Conservation (phyloP, 2,888 invertebrate genomes). For the Dioctria rufipes region DNA sequence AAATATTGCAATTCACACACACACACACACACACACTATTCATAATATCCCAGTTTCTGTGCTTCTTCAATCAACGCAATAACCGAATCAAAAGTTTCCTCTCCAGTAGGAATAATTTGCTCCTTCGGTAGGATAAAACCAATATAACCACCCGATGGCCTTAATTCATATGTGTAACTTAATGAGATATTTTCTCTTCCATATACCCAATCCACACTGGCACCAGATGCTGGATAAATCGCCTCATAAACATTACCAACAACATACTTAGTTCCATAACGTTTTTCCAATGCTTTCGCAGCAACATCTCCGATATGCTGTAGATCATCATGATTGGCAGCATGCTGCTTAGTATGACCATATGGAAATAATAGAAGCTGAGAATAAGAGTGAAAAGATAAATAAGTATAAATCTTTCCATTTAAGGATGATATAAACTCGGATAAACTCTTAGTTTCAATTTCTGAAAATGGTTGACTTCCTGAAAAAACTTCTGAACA, state of each 20-base stretch:
- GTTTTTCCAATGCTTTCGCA: slow-evolving; percentile 70
- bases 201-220: slow-evolving; percentile 84
- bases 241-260: slow-evolving; percentile 76
- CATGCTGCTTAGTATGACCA: slow-evolving; percentile 76
- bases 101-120: slow-evolving; percentile 78
- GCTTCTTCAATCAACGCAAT: slow-evolving; percentile 69
- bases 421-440: slow-evolving; percentile 74
- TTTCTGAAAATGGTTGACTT: slow-evolving; percentile 74
- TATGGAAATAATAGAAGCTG: slow-evolving; percentile 82
- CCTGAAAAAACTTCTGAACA: slow-evolving; percentile 73
- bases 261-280: slow-evolving; percentile 76
- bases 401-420: slow-evolving; percentile 75
- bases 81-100: slow-evolving; percentile 76
- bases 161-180: slow-evolving; percentile 79
- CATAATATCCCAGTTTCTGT: slow-evolving; percentile 5
- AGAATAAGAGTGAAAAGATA: slow-evolving; percentile 84
- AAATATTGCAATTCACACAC: too few relatives aligned
- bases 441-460: slow-evolving; percentile 74
- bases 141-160: slow-evolving; percentile 69
- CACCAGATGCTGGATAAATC: slow-evolving; percentile 77
- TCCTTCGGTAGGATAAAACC: slow-evolving; percentile 80
- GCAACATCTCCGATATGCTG: slow-evolving; percentile 68
- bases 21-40: background rate
- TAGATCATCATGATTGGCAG: slow-evolving; percentile 74
- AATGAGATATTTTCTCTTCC: slow-evolving; percentile 77